Base-by-base conservation (phyloP, 2,113 vertebrate genomes). In the Bujurquina vittata region DNA sequence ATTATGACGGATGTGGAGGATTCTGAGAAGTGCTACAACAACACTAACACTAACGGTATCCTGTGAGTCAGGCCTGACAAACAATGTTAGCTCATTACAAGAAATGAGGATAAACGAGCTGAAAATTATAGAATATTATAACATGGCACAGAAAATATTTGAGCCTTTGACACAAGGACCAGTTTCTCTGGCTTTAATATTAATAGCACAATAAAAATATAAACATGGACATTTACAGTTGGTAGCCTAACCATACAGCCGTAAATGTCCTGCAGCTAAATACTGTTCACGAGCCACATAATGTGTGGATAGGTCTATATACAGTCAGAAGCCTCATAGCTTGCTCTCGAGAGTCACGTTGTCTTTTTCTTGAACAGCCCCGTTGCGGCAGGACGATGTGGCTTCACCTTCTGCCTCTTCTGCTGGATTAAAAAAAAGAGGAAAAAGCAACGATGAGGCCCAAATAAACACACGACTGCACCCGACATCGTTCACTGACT, bases 261-360 rank as follows among this genome's bases (percentile, higher is more conserved):
- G 29, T 18, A 69, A 29, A 69, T 29, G 17, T 49, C 23, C 63
- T 7, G 14, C 63, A 49, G 5, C 40, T 29, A 49, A 49, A 11
- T 4, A 29, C 63, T 49, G 37, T 29, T 61, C 46, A 10, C 26
- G 63, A 46, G 15, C 43, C 26, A 67, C 12, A 67, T 49, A 18
- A 67, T 67, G 22, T 67, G 63, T 67, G 63, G 40, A 46, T 22
- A 46, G 7, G 29, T 17, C 15, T 67, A 67, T 67, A 23, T 43
- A 46, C 63, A 69, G 15, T 49, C 72, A 14, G n/a, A 55, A 0
- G 40, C 61, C 26, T 94, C 76, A 94, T 10, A 92, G 72, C 3
- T 72, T 90, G 89, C 85, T 94, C 84, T 94, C 92, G 0, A 84
- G 61, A 18, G 49, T 80, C 23, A 52, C 60, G 1, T 9, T 54